A percentile compares a stretch with the other conserved stretches of the same genome.
These are phyloP conservation scores for Plectus sambesii DNA, from an alignment of 1,140 invertebrate genomes.

Conservation along the genomic window DNA sequence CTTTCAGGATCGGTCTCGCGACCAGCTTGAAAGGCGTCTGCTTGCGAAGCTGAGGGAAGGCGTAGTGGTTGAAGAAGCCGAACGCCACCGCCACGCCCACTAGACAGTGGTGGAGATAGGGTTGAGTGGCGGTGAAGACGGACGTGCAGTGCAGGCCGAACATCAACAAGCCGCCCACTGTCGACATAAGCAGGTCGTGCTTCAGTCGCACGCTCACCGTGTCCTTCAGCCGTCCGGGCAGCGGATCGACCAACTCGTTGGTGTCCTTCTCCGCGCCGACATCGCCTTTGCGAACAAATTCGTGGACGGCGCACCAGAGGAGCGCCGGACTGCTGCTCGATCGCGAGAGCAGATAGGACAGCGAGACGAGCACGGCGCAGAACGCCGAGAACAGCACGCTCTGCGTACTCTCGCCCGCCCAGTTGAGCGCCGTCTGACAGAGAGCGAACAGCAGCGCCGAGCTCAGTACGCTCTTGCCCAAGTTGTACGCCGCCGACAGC, in stretches of 20 bases:
- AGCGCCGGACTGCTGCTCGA: conserved; percentile 80
- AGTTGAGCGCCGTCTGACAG: conserved; percentile 47
- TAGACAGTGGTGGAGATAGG: conserved; percentile 41
- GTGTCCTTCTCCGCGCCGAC: conserved; percentile 40
- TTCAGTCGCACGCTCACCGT: conserved; percentile 62
- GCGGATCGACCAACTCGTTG: conserved; percentile 70
- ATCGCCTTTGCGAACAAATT: no score
- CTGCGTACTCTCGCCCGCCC: conserved; percentile 62
- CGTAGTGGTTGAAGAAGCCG: conserved; percentile 80
- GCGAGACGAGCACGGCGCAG: conserved; percentile 70
- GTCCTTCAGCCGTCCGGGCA: conserved; percentile 69
- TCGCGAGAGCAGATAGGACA: conserved; percentile 82
- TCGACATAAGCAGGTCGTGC: conserved; percentile 82
- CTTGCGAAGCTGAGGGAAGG: conserved; percentile 80
- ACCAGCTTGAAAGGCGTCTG: conserved; percentile 93
- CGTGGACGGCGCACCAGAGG: no score
- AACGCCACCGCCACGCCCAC: no score
- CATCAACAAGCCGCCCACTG: conserved; percentile 66
- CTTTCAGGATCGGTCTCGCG: conserved; percentile 69
- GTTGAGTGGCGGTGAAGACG: conserved; percentile 60
- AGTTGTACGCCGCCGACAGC: conserved; percentile 49
- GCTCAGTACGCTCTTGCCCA: conserved; percentile 60
- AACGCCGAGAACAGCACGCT: conserved; percentile 90
- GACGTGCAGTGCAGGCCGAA: conserved; percentile 90
- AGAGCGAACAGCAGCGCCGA: conserved; percentile 21